These are phyloP conservation scores for Jacana jacana DNA, from an alignment of 2,113 vertebrate genomes.

Conservation along the genomic window DNA sequence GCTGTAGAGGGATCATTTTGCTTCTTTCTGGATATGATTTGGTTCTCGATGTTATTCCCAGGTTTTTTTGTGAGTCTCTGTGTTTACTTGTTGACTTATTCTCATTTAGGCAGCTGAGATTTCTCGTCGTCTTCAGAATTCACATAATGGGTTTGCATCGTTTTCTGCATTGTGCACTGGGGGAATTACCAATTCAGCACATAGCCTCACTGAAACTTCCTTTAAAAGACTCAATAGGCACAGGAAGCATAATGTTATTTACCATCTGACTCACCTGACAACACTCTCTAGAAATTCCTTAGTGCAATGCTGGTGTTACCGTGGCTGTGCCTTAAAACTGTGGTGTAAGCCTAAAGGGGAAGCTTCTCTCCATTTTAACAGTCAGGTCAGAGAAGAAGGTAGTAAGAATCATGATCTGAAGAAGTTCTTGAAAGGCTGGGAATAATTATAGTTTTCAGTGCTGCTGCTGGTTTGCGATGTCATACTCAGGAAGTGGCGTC, in stretches of 20 bases:
- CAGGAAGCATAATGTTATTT: not conserved
- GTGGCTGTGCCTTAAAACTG: not conserved
- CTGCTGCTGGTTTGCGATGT: not conserved
- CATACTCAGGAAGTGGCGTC: not conserved
- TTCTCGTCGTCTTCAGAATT: conserved; percentile 37
- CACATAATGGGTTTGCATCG: not conserved
- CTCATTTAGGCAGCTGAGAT: conserved; percentile 6
- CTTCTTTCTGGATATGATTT: not conserved
- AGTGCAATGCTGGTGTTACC: not conserved
- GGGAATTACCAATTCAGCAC: not conserved
- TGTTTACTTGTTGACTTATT: not conserved
- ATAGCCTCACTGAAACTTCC: not conserved
- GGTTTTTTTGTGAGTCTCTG: not conserved
- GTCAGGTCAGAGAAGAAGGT: not conserved
- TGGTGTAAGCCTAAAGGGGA: not conserved
- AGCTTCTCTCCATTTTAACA: not conserved
- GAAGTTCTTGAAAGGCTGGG: not conserved
- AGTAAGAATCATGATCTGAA: not conserved
- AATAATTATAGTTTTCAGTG: not conserved
- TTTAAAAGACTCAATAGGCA: not conserved
- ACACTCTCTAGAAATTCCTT: not conserved
- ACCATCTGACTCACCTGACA: not conserved
- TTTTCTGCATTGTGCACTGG: not conserved
- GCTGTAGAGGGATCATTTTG: not conserved
- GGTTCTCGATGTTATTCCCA: not conserved